Conservation (phyloP, 2,797 vertebrate genomes). For the Sciurus vulgaris region DNA sequence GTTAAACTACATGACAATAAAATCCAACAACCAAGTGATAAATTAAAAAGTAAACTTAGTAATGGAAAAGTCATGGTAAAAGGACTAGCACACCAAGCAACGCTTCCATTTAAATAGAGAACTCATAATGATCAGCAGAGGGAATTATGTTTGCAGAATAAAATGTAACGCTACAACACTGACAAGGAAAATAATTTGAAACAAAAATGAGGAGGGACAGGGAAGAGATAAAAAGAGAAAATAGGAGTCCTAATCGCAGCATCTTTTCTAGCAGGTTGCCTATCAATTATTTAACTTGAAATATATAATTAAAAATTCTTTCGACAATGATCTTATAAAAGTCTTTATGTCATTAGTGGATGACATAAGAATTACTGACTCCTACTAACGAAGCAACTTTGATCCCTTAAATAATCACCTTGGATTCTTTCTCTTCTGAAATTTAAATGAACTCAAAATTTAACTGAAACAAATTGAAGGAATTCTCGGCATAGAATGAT, state of each 20-base stretch:
- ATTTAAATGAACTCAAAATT: conserved; percentile 12
- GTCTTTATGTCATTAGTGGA: not conserved
- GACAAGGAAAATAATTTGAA: conserved; percentile 64
- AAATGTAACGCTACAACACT: conserved; percentile 24
- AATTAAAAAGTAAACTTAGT: conserved; percentile 79
- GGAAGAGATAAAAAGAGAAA: not conserved
- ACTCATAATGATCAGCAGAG: conserved; percentile 69
- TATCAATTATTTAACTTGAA: conserved; percentile 33
- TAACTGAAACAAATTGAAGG: conserved; percentile 35
- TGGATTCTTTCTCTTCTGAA: conserved; percentile 52
- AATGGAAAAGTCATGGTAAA: conserved; percentile 78
- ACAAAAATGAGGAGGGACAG: not conserved
- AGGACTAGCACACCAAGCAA: conserved; percentile 37
- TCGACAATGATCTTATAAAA: not conserved
- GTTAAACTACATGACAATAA: conserved; percentile 66
- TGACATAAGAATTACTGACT: not conserved
- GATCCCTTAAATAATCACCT: conserved; percentile 4
- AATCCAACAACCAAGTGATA: conserved; percentile 80
- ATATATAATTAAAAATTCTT: not conserved
- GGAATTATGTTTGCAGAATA: conserved; percentile 58
- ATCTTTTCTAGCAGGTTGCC: not conserved
- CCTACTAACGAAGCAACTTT: conserved; percentile 18
- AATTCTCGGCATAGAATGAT: not conserved
- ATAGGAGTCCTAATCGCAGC: not conserved
- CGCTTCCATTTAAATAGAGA: conserved; percentile 65